Evolutionary conservation across 1,140 invertebrate genomes (phyloP), one percentile per base, ranked within the genome.

Genomic region (Antheraea mylitta): DNA sequence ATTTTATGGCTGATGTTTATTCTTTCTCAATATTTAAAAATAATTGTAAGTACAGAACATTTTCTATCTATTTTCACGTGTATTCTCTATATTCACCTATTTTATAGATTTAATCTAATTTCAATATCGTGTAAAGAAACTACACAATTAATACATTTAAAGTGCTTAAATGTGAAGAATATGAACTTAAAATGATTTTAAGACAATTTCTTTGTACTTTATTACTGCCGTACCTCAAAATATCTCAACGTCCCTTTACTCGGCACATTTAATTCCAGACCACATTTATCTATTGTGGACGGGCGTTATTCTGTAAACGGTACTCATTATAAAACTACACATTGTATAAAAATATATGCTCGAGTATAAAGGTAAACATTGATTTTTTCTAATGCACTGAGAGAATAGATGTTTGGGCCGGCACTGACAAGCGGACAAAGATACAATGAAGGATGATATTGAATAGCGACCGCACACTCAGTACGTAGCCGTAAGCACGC

Each of bases 301-400:
- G 86, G 86, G 89, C 89, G 89, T 90, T 89, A 90, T 90, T 89
- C 89, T 90, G 88, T 91, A 90, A 90, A 89, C 81, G 83, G 67
- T 79, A 73, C 83, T 89, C 84, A 88, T 90, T 90, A 89, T 90
- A 79, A 83, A 86, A 78, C 77, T 76, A 82, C 81, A 87, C 89
- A 88, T 89, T 91, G 87, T 90, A 89, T 90, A 86, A 90, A 90
- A 90, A 88, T 91, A 90, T 90, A 81, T 86, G 86, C 86, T 90
- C 85, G 79, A 87, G 83, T 90, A 90, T 87, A 90, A 91, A 90
- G 86, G 89, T 91, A 91, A 91, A 91, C 87, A 91, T 88, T 88
- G 87, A 82, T 85, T 90, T 91, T 91, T 89, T 86, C 78, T 70
- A 76, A 69, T 66, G 75, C 58, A 67, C 71, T 86, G 77, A 90